These are phyloP conservation scores for Dermolepida albohirtum DNA, from an alignment of 2,888 invertebrate species.

Conservation along the genomic window DNA sequence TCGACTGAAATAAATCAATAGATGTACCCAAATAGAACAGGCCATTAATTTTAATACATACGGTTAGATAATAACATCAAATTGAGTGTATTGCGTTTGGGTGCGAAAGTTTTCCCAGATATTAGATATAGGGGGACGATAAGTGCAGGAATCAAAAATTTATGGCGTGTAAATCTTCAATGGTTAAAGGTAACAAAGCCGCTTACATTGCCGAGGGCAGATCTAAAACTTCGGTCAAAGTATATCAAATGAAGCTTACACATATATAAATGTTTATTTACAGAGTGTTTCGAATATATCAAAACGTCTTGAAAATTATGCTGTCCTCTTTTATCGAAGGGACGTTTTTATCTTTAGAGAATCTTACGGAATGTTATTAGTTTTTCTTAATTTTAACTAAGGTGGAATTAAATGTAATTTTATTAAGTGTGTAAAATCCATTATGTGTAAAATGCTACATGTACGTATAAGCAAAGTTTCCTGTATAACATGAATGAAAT, in stretches of 20 bases:
- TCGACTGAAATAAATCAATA: conserved; percentile 17
- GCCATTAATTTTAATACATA: conserved; percentile 38
- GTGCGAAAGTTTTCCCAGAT: conserved; percentile 30
- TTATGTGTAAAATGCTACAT: no score
- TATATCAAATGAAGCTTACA: conserved; percentile 51
- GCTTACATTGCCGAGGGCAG: conserved; percentile 50
- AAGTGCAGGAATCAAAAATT: conserved; percentile 53
- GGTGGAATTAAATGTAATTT: no score
- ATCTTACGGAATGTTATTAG: no score
- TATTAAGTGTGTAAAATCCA: no score
- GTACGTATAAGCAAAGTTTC: no score
- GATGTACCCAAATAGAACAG: conserved; percentile 25
- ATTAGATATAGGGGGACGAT: conserved; percentile 38
- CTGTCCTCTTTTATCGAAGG: background rate
- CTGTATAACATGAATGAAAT: no score
- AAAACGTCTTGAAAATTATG: background rate
- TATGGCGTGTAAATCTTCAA: conserved; percentile 54
- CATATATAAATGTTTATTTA: conserved; percentile 35
- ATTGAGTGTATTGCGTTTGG: conserved; percentile 40
- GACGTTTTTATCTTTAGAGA: no score
- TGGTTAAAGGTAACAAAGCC: conserved; percentile 52
- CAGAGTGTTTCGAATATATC: conserved; percentile 30
- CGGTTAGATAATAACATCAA: conserved; percentile 38
- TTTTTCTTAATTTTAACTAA: no score
- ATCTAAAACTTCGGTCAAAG: conserved; percentile 52